Percentiles rank a stretch among this genome's conserved stretches.
phyloP scores from a whole-genome alignment of 2,113 vertebrate genomes.

The Grus americana region DNA sequence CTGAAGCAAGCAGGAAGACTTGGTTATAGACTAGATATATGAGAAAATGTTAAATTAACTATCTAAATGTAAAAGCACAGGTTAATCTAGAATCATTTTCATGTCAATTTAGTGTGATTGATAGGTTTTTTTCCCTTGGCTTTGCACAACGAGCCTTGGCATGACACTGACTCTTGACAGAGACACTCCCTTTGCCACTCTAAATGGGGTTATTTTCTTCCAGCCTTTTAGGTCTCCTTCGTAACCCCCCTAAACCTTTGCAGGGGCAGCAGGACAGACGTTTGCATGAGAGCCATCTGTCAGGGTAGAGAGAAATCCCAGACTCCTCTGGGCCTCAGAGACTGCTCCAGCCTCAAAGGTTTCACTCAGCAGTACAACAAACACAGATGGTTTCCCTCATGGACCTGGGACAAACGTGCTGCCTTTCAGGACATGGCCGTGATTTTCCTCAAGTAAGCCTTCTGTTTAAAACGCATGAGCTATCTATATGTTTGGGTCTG shows the following conservation, averaged over 20 bases:
- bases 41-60: not conserved
- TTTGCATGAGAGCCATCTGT: not conserved
- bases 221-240: not conserved
- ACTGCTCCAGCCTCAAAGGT: not conserved
- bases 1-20: not conserved
- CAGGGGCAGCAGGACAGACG: not conserved
- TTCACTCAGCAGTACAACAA: not conserved
- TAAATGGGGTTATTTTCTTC: not conserved
- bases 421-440: not conserved
- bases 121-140: not conserved
- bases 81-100: not conserved
- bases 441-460: not conserved
- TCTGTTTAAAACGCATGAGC: not conserved
- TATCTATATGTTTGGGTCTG: not conserved
- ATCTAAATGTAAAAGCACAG: not conserved
- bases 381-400: constrained; percentile 1
- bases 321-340: not conserved
- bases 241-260: not conserved
- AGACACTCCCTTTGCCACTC: not conserved
- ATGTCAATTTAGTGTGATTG: not conserved
- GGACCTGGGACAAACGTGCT: not conserved
- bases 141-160: not conserved
- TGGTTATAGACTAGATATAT: not conserved
- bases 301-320: not conserved
- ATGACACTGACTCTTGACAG: not conserved